Evolutionary conservation across 2,888 invertebrate species (phyloP).

Genomic region (Lottia scabra): DNA sequence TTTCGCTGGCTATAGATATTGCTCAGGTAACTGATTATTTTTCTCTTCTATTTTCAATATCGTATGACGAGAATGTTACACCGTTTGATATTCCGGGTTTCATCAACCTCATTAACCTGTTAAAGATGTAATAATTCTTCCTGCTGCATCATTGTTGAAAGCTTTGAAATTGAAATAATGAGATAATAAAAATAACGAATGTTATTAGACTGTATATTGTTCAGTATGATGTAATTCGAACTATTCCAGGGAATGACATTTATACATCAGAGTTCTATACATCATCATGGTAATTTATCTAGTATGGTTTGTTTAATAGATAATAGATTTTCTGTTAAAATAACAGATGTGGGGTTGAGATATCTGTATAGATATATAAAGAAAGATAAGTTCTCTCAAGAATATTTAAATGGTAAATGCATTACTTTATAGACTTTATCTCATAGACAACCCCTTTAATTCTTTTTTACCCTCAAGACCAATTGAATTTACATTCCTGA

Average conservation of each 20-base stretch:
- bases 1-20: slow-evolving; percentile 88
- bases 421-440: no score
- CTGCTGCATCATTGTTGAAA: no score
- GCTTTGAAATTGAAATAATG: slow-evolving; percentile 8
- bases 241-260: slow-evolving; percentile 84
- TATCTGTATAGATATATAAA: slow-evolving; percentile 21
- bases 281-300: slow-evolving; percentile 86
- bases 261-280: slow-evolving; percentile 83
- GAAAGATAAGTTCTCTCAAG: slow-evolving; percentile 17
- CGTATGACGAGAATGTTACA: no score
- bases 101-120: no score
- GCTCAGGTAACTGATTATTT: slow-evolving; percentile 77
- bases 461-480: no score
- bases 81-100: no score
- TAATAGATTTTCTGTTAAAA: slow-evolving; percentile 89
- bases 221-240: slow-evolving; percentile 38
- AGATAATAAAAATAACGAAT: not conserved
- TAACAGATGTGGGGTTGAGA: slow-evolving; percentile 85
- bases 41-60: no score
- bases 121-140: no score
- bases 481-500: no score
- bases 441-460: no score
- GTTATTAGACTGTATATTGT: slow-evolving; percentile 9
- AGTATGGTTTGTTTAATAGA: slow-evolving; percentile 91
- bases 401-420: slow-evolving; percentile 21